Evolutionary conservation across 53 echinoderm and acorn worm genomes (phyloP), one percentile per base, ranked within the genome.

Genomic region (Hippasteria phrygiana): DNA sequence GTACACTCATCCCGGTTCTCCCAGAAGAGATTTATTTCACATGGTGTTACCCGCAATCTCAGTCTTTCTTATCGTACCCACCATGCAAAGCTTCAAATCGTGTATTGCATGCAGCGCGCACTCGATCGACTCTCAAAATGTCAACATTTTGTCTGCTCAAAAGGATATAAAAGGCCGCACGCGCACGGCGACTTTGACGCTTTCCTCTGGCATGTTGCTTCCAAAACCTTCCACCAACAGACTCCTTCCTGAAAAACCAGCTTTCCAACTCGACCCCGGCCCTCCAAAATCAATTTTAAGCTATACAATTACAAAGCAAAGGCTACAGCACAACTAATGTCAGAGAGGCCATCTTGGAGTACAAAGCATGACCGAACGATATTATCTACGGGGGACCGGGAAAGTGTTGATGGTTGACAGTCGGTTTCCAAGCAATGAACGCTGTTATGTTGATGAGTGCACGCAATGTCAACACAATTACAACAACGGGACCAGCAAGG

Each of bases 151-250:
- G 59, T 48, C 51, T 33, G 47, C 18, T 55, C 2, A 92, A 94
- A 98, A 98, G 99, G 99, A 98, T 98, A 98, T 98, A 88, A 98
- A 98, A 83, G 99, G 99, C 90, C 99, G 94, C 66, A 96, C 95
- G 31, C 99, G 90, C 31, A 98, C 99, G 31, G 99, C 99, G 5
- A 98, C 99, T 93, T 92, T 98, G 31, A 98, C 95, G 64, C 93
- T 93, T 91, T 98, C 96, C 62, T 89, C 94, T 7, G 97, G 87
- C 97, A 97, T 97, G 29, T 71, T 93, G 85, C 48, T 80, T 64
- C 62, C 43, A 0, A 64, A 28, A 26, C 5, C 32, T 53, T 5
- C 77, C 8, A 77, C 32, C 37, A 12, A 43, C 17, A 31, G 14
- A 29, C 38, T 63, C 17, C 39, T 38, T 16, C 62, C 24, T n/a